Evolutionary conservation across 2,888 invertebrate genomes (phyloP), one percentile per base, ranked within the genome.

Genomic region (Diloba caeruleocephala): DNA sequence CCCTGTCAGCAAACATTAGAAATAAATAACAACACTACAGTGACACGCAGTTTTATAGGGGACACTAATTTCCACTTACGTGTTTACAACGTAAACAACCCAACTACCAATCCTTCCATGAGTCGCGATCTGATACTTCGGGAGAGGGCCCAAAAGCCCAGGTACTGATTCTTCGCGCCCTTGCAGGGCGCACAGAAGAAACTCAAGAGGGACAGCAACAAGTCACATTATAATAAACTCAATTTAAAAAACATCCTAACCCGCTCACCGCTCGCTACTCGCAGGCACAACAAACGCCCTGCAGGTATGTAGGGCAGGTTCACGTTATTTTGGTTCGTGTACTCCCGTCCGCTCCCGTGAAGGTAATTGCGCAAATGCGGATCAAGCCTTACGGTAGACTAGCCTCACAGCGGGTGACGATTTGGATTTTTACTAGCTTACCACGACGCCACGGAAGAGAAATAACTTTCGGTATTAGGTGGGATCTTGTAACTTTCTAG

Each of bases 261-360:
- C 9, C 50, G 19, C 45, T 48, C 0, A 0, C 3, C 26, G 33
- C 48, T 55, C n/a, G 1, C 32, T 10, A 26, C 44, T 57, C 59
- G 54, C 0, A 25, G 7, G 17, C 36, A 39, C 32, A 52, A 44
- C 46, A 54, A 45, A 36, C 45, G 15, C 31, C 25, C 26, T 15
- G 33, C 37, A 41, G 58, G 61, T 68, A 76, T 74, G 65, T 76
- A 73, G 76, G 76, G 59, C 74, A 63, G 74, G 68, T 61, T 60
- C 60, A 21, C 57, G 73, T 73, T 74, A 76, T 76, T 76, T 76
- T 74, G 68, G 76, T 76, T 67, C 71, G 55, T 59, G 69, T 61
- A 61, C 72, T 39, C 61, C 37, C 52, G 46, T 14, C 13, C 55
- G 58, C 69, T 32, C 51, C 50, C 45, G 71, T 67, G 54, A 63